Evolutionary conservation across 2,888 invertebrate species (phyloP), one percentile per base, ranked within the genome.

Genomic region (Harpagoxenus sublaevis): DNA sequence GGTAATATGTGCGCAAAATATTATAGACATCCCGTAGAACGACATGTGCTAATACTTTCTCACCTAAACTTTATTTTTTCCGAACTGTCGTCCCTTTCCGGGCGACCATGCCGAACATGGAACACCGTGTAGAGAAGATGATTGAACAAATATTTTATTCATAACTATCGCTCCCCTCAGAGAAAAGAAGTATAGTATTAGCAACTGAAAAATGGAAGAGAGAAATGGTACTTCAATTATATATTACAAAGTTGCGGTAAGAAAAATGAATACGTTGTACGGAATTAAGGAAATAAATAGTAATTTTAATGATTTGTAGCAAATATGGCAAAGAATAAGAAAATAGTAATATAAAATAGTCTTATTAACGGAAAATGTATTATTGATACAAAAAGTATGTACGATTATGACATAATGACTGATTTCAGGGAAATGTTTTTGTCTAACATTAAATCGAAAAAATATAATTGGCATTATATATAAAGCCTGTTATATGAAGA

Each of bases 321-420:
- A 39, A 23, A 63, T 63, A n/a, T 42, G 60, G 15, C 31, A 62
- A 9, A 35, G 8, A 3, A 62, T 5, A 15, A 57, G 1, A 18
- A 60, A 31, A 31, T 60, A 60, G 3, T 18, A 31, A 31, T 60
- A 12, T 60, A 35, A 35, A 62, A 62, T 60, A 18, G 12, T 57
- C 4, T 57, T 62, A 35, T 63, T 63, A 63, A 39, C 10, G 9
- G 35, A 62, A 62, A 62, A n/a, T 63, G 39, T 63, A 63, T 63
- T 63, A 63, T 5, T 63, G 10, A 63, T 10, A 10, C 35, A n/a
- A 63, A 63, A 35, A 62, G 3, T 35, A 0, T 57, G 2, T 6
- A 28, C 5, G 28, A 35, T 63, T n/a, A n/a, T n/a, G 35, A 53
- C 1, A 53, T 53, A 53, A 23, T 23, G 4, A 63, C 2, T 63